Evolutionary conservation across 2,797 vertebrate genomes (phyloP).

Genomic region (Malacoraja senta): DNA sequence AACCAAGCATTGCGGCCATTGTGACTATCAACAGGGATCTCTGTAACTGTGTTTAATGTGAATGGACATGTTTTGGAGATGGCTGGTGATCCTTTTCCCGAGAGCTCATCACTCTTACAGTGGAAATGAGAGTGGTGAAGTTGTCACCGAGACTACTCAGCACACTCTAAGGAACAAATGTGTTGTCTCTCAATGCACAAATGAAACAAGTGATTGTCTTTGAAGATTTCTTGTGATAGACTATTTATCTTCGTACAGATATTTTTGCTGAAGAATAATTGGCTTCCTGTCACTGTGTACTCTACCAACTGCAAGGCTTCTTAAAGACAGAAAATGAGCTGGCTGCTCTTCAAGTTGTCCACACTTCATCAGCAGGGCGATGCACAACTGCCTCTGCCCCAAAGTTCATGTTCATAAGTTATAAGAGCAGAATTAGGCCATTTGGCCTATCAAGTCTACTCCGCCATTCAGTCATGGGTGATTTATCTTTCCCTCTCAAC

Average conservation of each 20-base stretch:
- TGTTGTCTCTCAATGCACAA: slow-evolving; percentile 25
- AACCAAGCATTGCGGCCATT: background rate
- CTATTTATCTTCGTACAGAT: background rate
- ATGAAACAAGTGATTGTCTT: slow-evolving; percentile 21
- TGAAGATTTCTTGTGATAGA: slow-evolving; percentile 23
- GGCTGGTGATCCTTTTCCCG: background rate
- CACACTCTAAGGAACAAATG: slow-evolving; percentile 27
- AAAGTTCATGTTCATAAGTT: background rate
- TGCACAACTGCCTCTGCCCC: background rate
- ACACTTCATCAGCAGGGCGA: background rate
- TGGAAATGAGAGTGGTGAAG: slow-evolving; percentile 5
- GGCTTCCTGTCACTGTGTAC: background rate
- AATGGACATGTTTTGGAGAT: slow-evolving; percentile 4
- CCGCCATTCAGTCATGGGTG: too few species aligned
- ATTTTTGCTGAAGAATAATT: slow-evolving; percentile 18
- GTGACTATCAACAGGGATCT: background rate
- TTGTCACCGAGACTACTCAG: slow-evolving; percentile 10
- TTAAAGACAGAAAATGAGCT: background rate
- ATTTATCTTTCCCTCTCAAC: too few species aligned
- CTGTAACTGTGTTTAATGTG: too few species aligned
- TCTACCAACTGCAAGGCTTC: background rate
- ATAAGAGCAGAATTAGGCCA: too few species aligned
- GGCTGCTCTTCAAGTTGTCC: too few species aligned
- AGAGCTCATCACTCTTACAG: slow-evolving; percentile 25
- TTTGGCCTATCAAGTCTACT: too few species aligned